Conservation (phyloP, 2,113 vertebrate genomes). For the Gymnobelideus leadbeateri region DNA sequence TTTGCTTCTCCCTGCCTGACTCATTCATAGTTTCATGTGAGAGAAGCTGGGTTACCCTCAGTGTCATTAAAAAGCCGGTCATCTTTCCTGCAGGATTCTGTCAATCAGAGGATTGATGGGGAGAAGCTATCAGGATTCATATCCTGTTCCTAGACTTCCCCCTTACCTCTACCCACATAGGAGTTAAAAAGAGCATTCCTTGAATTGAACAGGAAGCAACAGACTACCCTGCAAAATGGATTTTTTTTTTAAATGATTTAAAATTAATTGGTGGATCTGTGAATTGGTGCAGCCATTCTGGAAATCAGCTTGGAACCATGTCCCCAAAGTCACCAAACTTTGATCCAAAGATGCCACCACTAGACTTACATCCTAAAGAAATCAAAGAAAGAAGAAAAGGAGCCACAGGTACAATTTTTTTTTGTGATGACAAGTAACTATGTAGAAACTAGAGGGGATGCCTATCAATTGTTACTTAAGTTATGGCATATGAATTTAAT, state of each 20-base stretch:
- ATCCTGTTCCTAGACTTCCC: neutral
- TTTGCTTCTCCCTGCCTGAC: slow-evolving; percentile 45
- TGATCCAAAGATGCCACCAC: neutral
- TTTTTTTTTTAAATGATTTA: neutral
- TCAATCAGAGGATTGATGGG: slow-evolving; percentile 10
- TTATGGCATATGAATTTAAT: neutral
- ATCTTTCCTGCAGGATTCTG: neutral
- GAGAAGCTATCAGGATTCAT: neutral
- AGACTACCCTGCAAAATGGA: neutral
- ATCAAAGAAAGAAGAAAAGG: neutral
- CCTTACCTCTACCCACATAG: neutral
- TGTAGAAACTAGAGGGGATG: neutral
- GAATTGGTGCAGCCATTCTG: neutral
- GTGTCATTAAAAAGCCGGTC: slow-evolving; percentile 9
- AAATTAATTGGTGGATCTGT: neutral
- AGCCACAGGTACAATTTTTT: neutral
- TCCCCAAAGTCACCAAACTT: neutral
- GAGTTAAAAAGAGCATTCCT: neutral
- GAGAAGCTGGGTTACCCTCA: neutral
- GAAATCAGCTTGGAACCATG: neutral
- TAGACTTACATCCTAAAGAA: neutral
- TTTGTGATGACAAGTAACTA: neutral
- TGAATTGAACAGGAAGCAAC: rapidly evolving
- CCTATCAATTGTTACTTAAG: neutral
- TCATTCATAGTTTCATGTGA: slow-evolving; percentile 46